Base-by-base conservation (phyloP, 23 tunicate species). In the Ciona savignyi region DNA sequence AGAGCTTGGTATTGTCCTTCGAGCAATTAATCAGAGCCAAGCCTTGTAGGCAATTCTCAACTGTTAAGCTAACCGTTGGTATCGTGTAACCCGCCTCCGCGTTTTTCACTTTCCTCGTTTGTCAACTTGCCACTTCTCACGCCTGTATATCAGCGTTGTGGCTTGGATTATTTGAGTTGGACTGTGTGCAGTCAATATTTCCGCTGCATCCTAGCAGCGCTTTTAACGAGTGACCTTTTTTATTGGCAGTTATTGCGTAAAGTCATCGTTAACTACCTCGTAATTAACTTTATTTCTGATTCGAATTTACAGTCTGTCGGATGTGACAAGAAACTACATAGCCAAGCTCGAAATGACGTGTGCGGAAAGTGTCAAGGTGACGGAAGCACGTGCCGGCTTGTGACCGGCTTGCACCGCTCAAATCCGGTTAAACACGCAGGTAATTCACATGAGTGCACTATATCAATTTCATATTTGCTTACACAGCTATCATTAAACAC, bases 321-420 rank as follows among this genome's bases (percentile, higher is more conserved):
- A 2, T 81, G 85, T 26, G 85, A 81, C 51, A 60, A 77, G 2
- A n/a, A 81, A 31, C 73, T 81, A 30, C 25, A 81, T 49, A 81
- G 85, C 49, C 33, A 64, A 22, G 42, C 67, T 26, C 72, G 31
- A 66, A 15, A 26, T 1, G 85, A 81, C 61, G 73, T 66, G 28
- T 81, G 85, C 65, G 85, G 85, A 21, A 74, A 72, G 67, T 81
- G 85, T 48, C 63, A 23, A 6, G 85, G 85, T 3, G 75, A 72
- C 66, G 85, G 85, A 35, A 72, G 79, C 28, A 28, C 85, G 0
- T 81, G 85, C 49, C 65, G 73, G 23, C 67, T 81, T 23, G 78
- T 81, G 15, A 81, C 85, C 27, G 85, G 85, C 29, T 35, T 81
- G 20, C 65, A 81, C 85, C 78, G 73, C 56, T 42, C 78, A 1